A percentile compares a stretch with the other conserved stretches of the same genome.
Evolutionary conservation across 2,797 vertebrate genomes (phyloP).

Genomic region (Telmatherina bonti): DNA sequence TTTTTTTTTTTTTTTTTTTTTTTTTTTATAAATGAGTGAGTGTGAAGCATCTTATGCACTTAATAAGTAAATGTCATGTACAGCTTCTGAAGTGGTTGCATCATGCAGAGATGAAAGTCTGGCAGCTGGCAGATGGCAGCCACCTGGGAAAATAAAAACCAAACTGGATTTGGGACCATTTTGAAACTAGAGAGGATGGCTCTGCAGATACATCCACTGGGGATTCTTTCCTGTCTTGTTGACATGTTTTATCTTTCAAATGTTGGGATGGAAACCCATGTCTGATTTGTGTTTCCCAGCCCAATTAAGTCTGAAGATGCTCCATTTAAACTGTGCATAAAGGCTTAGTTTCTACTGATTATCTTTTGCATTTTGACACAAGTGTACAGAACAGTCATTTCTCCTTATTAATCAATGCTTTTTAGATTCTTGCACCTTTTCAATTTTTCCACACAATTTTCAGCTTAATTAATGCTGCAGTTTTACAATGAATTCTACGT

Average conservation of each 20-base stretch:
- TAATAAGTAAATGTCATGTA: constrained; percentile 34
- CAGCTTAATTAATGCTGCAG: not conserved
- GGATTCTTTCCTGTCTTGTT: not conserved
- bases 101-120: constrained; percentile 54
- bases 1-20: constrained; percentile 16
- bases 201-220: not conserved
- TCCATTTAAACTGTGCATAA: too few relatives aligned
- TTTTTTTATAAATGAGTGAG: constrained; percentile 2
- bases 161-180: constrained; percentile 17
- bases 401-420: not conserved
- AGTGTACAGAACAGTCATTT: not conserved
- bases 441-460: not conserved
- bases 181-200: constrained; percentile 3
- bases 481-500: not conserved
- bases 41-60: constrained; percentile 17
- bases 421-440: not conserved
- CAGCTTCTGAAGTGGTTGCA: constrained; percentile 47
- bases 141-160: constrained; percentile 31
- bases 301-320: too few relatives aligned
- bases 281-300: not conserved
- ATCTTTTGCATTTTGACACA: not conserved
- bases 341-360: too few relatives aligned
- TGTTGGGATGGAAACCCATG: not conserved
- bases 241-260: not conserved
- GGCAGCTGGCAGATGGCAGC: constrained; percentile 21